These are phyloP conservation scores for Hypotaenidia okinawae DNA, from an alignment of 2,797 vertebrate genomes.

Conservation along the genomic window DNA sequence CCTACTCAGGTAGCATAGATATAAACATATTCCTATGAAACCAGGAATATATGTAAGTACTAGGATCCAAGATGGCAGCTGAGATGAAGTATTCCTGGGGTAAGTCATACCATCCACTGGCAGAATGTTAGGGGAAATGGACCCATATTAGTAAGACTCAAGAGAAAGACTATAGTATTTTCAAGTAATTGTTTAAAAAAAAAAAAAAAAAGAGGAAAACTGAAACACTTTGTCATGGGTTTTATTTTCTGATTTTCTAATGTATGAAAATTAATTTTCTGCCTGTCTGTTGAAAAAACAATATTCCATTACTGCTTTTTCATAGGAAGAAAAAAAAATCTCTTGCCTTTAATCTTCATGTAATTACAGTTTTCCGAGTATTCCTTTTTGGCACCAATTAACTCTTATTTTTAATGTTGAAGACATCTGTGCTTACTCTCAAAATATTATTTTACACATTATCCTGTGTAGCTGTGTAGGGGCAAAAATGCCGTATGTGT, in stretches of 20 bases:
- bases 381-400: background rate
- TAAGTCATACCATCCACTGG: background rate
- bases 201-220: background rate
- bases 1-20: background rate
- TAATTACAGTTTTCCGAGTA: background rate
- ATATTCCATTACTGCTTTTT: background rate
- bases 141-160: background rate
- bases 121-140: background rate
- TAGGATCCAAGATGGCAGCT: background rate
- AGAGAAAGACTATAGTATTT: background rate
- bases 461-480: background rate
- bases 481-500: background rate
- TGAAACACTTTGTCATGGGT: background rate
- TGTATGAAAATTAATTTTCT: background rate
- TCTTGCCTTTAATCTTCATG: background rate
- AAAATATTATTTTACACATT: background rate
- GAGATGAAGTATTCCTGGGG: background rate
- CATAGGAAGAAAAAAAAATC: background rate
- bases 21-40: background rate
- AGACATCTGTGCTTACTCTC: background rate
- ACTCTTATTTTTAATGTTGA: background rate
- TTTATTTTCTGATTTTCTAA: background rate
- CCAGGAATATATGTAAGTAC: background rate
- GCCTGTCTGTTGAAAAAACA: background rate
- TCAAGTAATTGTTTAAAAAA: background rate